These are phyloP conservation scores for Venturia canescens DNA, from an alignment of 1,140 invertebrate genomes.

Conservation along the genomic window DNA sequence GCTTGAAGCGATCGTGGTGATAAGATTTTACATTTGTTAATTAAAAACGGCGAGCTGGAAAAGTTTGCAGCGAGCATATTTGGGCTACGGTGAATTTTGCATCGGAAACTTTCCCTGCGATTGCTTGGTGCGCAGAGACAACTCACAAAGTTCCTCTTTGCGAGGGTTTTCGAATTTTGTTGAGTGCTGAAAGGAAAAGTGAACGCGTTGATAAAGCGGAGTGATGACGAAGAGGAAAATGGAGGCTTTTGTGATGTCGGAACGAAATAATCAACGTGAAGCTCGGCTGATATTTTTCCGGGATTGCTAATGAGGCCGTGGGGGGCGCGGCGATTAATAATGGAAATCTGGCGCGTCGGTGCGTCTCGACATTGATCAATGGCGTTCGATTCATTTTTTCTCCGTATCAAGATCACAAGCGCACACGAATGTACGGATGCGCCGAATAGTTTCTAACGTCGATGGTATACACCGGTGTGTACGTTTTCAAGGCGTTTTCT, in stretches of 20 bases:
- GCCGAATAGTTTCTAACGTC: not conserved
- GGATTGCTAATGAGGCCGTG: not conserved
- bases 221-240: not conserved
- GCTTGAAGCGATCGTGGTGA: no score
- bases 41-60: no score
- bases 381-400: not conserved
- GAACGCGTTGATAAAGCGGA: not conserved
- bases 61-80: no score
- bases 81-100: no score
- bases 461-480: not conserved
- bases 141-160: no score
- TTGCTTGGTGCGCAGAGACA: no score
- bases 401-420: not conserved
- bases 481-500: not conserved
- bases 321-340: not conserved
- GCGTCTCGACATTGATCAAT: slow-evolving; percentile 17
- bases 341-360: not conserved
- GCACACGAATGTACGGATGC: not conserved
- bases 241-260: not conserved
- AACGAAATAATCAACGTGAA: not conserved
- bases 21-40: no score
- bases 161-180: no score
- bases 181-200: no score
- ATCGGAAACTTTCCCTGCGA: no score
- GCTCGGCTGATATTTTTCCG: not conserved